Percentiles rank a stretch among this genome's conserved stretches.
Evolutionary conservation across 1,140 invertebrate species (phyloP).

Genomic region (Armadillidium nasatum): DNA sequence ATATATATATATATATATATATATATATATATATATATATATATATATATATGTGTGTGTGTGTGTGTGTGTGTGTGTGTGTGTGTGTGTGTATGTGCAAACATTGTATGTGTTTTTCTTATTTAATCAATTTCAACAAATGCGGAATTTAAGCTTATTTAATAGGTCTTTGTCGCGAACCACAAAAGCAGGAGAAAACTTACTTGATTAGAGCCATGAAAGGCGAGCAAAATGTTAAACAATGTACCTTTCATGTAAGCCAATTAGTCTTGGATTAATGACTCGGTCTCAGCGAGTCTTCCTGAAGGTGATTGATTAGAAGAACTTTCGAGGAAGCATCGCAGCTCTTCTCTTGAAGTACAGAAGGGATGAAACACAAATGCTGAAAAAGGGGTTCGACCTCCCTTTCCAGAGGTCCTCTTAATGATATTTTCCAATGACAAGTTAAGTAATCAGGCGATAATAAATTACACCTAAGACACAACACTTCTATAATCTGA

Average conservation of each 20-base stretch:
- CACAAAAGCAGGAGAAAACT: background rate
- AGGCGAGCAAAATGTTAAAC: background rate
- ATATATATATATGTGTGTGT: too few relatives aligned
- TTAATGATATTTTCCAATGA: constrained; percentile 5
- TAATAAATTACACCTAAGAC: background rate
- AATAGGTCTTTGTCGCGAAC: too few relatives aligned
- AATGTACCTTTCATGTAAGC: constrained; percentile 12
- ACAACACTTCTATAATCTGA: constrained; percentile 3
- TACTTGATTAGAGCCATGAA: background rate
- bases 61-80: too few relatives aligned
- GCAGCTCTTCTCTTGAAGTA: too few relatives aligned
- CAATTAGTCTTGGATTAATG: constrained; percentile 7
- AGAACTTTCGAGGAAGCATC: background rate
- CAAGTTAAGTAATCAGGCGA: constrained; percentile 1
- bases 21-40: too few relatives aligned
- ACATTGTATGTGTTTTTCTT: too few relatives aligned
- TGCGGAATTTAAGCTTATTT: too few relatives aligned
- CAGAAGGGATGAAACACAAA: background rate
- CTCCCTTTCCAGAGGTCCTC: background rate
- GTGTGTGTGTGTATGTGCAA: too few relatives aligned
- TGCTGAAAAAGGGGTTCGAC: background rate
- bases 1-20: too few relatives aligned
- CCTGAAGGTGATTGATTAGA: background rate
- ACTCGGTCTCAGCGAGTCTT: background rate
- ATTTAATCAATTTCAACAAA: too few relatives aligned